Evolutionary conservation across 2,113 vertebrate species (phyloP).

Genomic region (Siniperca chuatsi): DNA sequence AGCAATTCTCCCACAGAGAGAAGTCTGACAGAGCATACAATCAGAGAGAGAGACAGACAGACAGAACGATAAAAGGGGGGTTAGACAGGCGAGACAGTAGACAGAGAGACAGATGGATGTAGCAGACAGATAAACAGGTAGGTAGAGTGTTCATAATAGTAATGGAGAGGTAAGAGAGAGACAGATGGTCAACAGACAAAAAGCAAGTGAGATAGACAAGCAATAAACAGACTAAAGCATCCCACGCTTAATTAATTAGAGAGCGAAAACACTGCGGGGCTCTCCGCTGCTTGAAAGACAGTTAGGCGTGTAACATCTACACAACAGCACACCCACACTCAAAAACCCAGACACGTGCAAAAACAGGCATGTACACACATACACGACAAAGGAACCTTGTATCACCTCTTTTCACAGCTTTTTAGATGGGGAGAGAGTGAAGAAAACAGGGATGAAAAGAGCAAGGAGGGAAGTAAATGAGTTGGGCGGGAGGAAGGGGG

Average conservation of each 20-base stretch:
- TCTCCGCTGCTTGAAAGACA: conserved; percentile 58
- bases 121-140: conserved; percentile 27
- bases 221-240: conserved; percentile 57
- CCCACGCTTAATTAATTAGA: conserved; percentile 76
- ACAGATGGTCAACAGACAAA: conserved; percentile 41
- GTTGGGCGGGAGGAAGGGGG: conserved; percentile 8
- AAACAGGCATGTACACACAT: conserved; percentile 12
- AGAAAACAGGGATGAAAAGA: conserved; percentile 40
- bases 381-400: conserved; percentile 24
- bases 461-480: conserved; percentile 44
- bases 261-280: conserved; percentile 60
- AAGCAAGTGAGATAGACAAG: conserved; percentile 55
- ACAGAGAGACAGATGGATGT: conserved; percentile 16
- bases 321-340: conserved; percentile 54
- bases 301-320: conserved; percentile 45
- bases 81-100: conserved; percentile 11
- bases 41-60: conserved; percentile 12
- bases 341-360: conserved; percentile 37
- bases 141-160: conserved; percentile 4
- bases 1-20: conserved; percentile 41
- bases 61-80: neutral
- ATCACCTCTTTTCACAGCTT: conserved; percentile 47
- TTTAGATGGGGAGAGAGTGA: conserved; percentile 27
- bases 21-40: conserved; percentile 34
- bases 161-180: conserved; percentile 16